phyloP scores from a whole-genome alignment of 2,888 invertebrate species.

The Adineta ricciae region DNA sequence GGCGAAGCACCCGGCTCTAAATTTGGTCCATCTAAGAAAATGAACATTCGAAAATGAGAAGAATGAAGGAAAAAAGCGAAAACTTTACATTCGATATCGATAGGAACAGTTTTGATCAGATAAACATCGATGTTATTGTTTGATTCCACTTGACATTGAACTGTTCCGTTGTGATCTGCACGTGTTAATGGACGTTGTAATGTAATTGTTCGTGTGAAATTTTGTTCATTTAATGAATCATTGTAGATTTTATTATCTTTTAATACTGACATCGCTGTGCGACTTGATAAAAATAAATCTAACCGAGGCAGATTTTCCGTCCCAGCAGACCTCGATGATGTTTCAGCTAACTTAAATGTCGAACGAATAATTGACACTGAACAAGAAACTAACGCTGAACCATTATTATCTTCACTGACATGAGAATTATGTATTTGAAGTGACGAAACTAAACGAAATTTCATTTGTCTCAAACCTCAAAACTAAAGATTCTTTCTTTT shows the following conservation, averaged over 20 bases:
- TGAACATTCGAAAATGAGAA: neutral
- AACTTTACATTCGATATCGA: neutral
- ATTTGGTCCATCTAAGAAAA: neutral
- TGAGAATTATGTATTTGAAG: slow-evolving; percentile 7
- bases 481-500: neutral
- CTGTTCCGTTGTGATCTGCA: neutral
- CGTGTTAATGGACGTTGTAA: slow-evolving; percentile 1
- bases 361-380: neutral
- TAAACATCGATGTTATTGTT: neutral
- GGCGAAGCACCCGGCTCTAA: neutral
- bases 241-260: neutral
- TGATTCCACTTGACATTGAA: neutral
- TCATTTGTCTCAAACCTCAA: neutral
- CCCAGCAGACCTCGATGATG: neutral
- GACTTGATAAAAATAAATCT: neutral
- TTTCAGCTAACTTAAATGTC: neutral
- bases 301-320: neutral
- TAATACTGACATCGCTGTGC: neutral
- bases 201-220: neutral
- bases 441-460: neutral
- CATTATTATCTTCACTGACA: neutral
- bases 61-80: neutral
- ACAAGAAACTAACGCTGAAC: neutral
- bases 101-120: neutral
- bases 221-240: neutral